Base-by-base conservation (phyloP, 2,113 vertebrate species). In the Strix aluco region DNA sequence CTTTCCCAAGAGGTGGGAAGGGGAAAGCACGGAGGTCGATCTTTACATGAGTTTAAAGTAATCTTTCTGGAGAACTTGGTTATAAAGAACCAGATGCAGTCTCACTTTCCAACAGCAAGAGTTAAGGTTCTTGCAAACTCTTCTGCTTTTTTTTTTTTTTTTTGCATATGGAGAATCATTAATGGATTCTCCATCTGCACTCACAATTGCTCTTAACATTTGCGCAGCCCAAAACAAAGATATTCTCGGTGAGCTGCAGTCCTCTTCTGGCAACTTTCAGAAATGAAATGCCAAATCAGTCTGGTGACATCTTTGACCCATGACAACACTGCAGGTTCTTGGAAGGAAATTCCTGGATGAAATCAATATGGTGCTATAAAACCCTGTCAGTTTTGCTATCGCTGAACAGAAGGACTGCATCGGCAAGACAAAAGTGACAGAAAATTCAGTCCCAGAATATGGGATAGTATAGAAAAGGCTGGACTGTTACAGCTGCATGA, bases 321-420 rank as follows among this genome's bases (percentile, higher is more conserved):
- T 67, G 89, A 88, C 74, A 94, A 74, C 82, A 73, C 57, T 69
- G 87, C 13, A 8, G 81, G 70, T 95, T 94, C 93, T 77, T 69
- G 91, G 91, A 94, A 95, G 89, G 89, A 96, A 94, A 94, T 95
- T 92, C 97, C 91, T 88, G 79, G 78, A 95, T 84, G 46, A 91
- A 94, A 96, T 92, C 11, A 0, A 96, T 95, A 90, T 1, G 0
- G 89, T 42, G 79, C 63, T 91, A 90, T 90, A 92, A 96, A 96
- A 90, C 40, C 46, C 70, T 80, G 67, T 77, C 91, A 96, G 32
- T 42, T 93, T 83, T 93, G 79, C 89, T 92, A 34, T 4, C 4
- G 4, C 81, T 92, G 73, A 85, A 73, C 83, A 94, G 88, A 72
- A 94, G 62, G 78, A 59, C 67, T 80, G 92, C 67, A 88, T 75